These are phyloP conservation scores for Cyanoderma ruficeps DNA, from an alignment of 2,113 vertebrate species.

Conservation along the genomic window DNA sequence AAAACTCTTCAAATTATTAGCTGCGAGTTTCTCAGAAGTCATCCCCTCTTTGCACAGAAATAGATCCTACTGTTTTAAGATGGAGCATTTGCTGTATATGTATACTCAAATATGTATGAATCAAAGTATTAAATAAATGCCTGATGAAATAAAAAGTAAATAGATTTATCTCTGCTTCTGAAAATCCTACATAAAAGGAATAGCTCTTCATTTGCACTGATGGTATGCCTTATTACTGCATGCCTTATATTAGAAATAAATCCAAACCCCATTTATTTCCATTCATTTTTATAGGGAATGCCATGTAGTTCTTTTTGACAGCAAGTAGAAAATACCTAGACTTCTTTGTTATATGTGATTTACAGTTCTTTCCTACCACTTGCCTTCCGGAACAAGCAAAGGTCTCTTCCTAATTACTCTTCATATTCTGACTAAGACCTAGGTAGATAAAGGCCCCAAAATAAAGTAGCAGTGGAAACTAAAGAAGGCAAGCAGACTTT, in stretches of 20 bases:
- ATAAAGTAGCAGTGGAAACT: neutral
- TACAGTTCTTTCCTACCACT: neutral
- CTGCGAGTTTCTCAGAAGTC: neutral
- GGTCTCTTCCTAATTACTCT: neutral
- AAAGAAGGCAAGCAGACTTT: neutral
- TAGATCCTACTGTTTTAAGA: neutral
- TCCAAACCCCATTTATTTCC: neutral
- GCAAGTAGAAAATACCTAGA: neutral
- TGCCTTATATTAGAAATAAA: neutral
- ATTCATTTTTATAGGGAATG: neutral
- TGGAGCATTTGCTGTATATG: neutral
- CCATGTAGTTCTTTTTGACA: neutral
- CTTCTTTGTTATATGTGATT: neutral
- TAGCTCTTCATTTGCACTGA: neutral
- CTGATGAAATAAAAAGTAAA: neutral
- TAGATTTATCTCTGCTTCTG: neutral
- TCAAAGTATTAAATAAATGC: neutral
- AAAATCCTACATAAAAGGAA: neutral
- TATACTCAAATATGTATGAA: neutral
- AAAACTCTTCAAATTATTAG: neutral
- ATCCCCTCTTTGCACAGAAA: neutral
- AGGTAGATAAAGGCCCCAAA: neutral
- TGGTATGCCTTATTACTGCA: neutral
- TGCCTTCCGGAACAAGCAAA: neutral
- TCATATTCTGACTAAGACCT: neutral